Percentiles rank a stretch among this genome's conserved stretches.
phyloP scores from a whole-genome alignment of 2,113 vertebrate species.

The Elaphurus davidianus region DNA sequence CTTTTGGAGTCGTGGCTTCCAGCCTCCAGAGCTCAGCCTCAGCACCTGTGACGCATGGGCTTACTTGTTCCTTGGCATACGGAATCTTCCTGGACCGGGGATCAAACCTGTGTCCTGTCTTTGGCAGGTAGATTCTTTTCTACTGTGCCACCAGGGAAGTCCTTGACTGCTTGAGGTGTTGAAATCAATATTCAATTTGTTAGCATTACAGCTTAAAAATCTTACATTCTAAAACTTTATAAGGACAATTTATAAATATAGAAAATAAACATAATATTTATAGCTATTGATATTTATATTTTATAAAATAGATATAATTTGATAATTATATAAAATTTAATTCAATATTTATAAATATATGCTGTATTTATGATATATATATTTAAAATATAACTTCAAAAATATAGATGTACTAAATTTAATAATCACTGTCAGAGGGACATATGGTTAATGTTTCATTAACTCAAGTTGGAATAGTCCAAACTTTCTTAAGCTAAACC shows the following conservation, averaged over 20 bases:
- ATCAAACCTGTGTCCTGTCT: background rate
- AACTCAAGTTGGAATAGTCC: background rate
- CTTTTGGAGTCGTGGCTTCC: background rate
- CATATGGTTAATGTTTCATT: background rate
- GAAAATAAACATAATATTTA: background rate
- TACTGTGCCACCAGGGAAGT: background rate
- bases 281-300: background rate
- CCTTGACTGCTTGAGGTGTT: background rate
- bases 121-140: background rate
- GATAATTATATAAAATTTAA: background rate
- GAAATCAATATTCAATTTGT: background rate
- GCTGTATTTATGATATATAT: background rate
- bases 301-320: background rate
- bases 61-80: background rate
- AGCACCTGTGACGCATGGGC: background rate
- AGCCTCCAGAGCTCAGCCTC: background rate
- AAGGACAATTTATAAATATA: background rate
- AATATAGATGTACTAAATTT: background rate
- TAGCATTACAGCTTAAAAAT: background rate
- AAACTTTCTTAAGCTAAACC: background rate
- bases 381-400: background rate
- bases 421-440: background rate
- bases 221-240: background rate
- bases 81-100: background rate
- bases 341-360: background rate